A percentile compares a stretch with the other conserved stretches of the same genome.
Conservation (phyloP, 1,140 invertebrate species). For the Anthonomus grandis region DNA sequence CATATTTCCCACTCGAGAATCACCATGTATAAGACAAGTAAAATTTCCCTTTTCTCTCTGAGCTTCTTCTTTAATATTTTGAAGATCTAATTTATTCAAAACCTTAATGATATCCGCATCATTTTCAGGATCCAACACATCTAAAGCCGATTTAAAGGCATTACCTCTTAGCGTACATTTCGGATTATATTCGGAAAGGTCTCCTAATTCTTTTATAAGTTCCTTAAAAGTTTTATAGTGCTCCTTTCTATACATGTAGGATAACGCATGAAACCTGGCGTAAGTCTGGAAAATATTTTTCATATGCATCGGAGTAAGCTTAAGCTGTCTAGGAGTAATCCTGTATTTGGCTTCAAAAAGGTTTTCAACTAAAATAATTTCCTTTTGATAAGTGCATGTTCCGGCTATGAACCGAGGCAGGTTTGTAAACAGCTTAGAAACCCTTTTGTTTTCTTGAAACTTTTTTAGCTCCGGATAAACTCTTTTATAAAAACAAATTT, state of each 20-base stretch:
- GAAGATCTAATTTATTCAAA: neutral
- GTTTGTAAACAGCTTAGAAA: slow-evolving; percentile 30
- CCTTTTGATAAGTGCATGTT: neutral
- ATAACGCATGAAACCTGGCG: slow-evolving; percentile 34
- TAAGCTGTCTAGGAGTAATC: neutral
- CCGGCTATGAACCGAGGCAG: slow-evolving; percentile 6
- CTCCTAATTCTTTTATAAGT: neutral
- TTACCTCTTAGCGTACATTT: neutral
- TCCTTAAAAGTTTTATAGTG: slow-evolving; percentile 32
- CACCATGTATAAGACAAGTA: slow-evolving; percentile 24
- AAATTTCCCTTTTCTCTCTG: slow-evolving; percentile 26
- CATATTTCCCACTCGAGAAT: slow-evolving; percentile 29
- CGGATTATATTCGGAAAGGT: slow-evolving; percentile 2
- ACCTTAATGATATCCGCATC: slow-evolving; percentile 21
- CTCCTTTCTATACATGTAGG: slow-evolving; percentile 49
- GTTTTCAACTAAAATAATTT: slow-evolving; percentile 16
- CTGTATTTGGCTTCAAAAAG: slow-evolving; percentile 9
- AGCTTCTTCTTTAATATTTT: slow-evolving; percentile 11
- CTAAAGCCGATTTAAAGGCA: slow-evolving; percentile 4
- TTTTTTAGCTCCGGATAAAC: slow-evolving; percentile 7
- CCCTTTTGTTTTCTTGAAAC: slow-evolving; percentile 8
- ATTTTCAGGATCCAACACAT: slow-evolving; percentile 1
- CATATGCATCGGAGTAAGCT: no score
- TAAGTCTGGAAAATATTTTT: slow-evolving; percentile 19
- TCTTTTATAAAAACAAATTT: slow-evolving; percentile 9